phyloP scores from a whole-genome alignment of 64 coral and sea anemone species.

The Pocillopora damicornis region DNA sequence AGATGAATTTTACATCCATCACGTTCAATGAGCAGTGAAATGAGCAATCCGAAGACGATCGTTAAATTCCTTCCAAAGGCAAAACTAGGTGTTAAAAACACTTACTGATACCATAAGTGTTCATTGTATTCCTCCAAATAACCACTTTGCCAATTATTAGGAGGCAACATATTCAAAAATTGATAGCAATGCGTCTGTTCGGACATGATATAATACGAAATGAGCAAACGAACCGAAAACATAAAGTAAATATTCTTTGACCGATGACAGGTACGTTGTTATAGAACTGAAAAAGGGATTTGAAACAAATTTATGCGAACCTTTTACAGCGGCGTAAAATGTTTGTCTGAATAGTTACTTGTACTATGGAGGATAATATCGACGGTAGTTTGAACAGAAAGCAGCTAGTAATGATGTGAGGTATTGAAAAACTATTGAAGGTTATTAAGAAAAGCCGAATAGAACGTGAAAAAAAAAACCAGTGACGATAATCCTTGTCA shows the following conservation, averaged over 20 bases:
- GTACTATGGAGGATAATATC: background rate
- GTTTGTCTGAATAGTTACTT: background rate
- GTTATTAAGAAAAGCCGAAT: background rate
- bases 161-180: background rate
- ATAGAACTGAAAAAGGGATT: background rate
- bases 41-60: background rate
- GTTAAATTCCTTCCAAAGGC: background rate
- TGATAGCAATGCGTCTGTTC: background rate
- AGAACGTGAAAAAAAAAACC: background rate
- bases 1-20: background rate
- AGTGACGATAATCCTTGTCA: background rate
- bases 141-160: background rate
- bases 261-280: background rate
- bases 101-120: background rate
- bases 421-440: background rate
- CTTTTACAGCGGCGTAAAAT: background rate
- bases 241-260: background rate
- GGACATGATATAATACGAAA: background rate
- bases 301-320: background rate
- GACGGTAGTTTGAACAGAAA: background rate
- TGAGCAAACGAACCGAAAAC: background rate
- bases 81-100: background rate
- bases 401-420: background rate
- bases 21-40: background rate
- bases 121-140: conserved; percentile 1